Conservation (phyloP, 2,797 vertebrate species). For the Microhierax caerulescens region DNA sequence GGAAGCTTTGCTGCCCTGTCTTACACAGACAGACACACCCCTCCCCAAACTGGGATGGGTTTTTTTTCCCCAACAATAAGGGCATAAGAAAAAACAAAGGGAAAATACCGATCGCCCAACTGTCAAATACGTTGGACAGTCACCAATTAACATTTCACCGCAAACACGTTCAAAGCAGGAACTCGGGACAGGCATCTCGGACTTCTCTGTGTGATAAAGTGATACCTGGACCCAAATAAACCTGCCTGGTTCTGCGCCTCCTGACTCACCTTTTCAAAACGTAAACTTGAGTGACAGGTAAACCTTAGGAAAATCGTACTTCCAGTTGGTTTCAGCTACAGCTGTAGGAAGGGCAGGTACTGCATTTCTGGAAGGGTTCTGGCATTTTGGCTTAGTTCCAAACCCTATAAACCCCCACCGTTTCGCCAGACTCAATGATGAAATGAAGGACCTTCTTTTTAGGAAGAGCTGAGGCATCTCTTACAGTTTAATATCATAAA, state of each 20-base stretch:
- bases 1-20: background rate
- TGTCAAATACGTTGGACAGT: fast-evolving
- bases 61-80: background rate
- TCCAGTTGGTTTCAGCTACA: background rate
- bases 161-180: background rate
- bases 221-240: background rate
- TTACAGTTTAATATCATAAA: background rate
- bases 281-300: background rate
- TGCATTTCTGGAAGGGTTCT: background rate
- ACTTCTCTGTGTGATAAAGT: background rate
- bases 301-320: background rate
- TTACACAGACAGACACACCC: fast-evolving
- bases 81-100: background rate
- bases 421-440: background rate
- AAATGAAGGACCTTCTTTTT: background rate
- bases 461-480: background rate
- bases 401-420: background rate
- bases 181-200: background rate
- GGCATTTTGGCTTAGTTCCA: background rate
- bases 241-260: background rate
- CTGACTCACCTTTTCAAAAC: background rate
- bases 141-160: background rate
- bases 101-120: background rate
- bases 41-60: fast-evolving
- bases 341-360: background rate